A percentile compares a stretch with the other conserved stretches of the same genome.
Conservation (phyloP, 2,113 vertebrate species). For the Passer domesticus region DNA sequence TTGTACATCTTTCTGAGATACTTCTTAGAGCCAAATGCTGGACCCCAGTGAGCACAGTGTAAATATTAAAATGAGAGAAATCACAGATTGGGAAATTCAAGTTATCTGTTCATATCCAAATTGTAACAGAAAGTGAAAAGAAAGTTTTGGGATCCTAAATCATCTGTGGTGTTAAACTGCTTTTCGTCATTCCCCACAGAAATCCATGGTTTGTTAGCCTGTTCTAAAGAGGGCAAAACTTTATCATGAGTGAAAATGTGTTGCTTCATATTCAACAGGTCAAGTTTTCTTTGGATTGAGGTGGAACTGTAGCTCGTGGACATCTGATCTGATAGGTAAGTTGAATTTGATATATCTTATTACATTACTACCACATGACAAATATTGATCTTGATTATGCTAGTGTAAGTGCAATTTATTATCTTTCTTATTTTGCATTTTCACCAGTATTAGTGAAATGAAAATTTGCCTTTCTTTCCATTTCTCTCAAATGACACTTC, state of each 20-base stretch:
- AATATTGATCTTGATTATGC: background rate
- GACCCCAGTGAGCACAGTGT: background rate
- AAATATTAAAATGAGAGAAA: background rate
- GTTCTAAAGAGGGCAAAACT: background rate
- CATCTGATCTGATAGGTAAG: constrained; percentile 10
- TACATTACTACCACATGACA: background rate
- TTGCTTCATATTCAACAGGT: constrained; percentile 18
- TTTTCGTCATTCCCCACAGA: background rate
- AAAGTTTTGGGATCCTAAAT: background rate
- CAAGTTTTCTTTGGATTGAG: background rate
- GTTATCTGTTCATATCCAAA: background rate
- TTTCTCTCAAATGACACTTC: background rate
- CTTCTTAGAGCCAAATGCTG: background rate
- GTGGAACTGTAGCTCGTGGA: background rate
- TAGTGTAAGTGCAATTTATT: background rate
- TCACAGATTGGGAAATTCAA: background rate
- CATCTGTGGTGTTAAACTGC: background rate
- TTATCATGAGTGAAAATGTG: background rate
- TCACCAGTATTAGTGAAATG: background rate
- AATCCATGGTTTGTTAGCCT: background rate
- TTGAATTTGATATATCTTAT: background rate
- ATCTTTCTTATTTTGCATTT: background rate
- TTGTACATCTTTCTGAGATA: background rate
- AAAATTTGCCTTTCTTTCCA: background rate
- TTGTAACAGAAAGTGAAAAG: background rate